Percentiles rank a stretch among this genome's conserved stretches.
These are phyloP conservation scores for Drosophila putrida DNA, from an alignment of 2,888 invertebrate species.

Conservation along the genomic window DNA sequence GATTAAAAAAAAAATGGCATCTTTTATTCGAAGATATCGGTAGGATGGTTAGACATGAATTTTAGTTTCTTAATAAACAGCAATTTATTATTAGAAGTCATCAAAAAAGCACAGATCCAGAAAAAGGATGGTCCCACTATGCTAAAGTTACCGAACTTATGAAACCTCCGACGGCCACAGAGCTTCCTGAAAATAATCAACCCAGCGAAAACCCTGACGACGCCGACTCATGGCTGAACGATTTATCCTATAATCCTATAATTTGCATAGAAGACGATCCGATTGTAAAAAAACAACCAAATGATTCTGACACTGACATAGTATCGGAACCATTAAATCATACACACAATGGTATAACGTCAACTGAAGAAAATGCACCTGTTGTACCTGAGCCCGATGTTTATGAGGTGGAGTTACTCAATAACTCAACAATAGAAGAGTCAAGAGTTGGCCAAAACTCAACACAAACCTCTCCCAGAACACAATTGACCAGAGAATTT, in stretches of 20 bases:
- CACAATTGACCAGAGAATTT: constrained; percentile 39
- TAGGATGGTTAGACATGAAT: constrained; percentile 1
- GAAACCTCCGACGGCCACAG: neutral
- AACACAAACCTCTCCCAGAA: neutral
- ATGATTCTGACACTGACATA: neutral
- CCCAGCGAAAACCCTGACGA: constrained; percentile 14
- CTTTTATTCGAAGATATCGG: constrained; percentile 46
- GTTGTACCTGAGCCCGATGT: neutral
- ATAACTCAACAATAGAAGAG: neutral
- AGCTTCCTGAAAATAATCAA: neutral
- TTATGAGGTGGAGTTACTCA: constrained; percentile 1
- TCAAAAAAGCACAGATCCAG: neutral
- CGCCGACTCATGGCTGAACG: neutral
- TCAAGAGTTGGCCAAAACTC: neutral
- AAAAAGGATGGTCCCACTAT: constrained; percentile 46
- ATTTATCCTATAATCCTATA: neutral
- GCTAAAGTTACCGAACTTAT: constrained; percentile 26
- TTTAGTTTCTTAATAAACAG: neutral
- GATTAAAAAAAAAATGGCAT: constrained; percentile 45
- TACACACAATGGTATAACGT: neutral
- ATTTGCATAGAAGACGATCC: neutral
- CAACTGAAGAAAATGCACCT: neutral
- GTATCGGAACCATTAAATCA: neutral
- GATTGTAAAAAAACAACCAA: neutral
- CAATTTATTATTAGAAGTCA: constrained; percentile 23